Evolutionary conservation across 1,140 invertebrate genomes (phyloP).

Genomic region (Caenorhabditis remanei): DNA sequence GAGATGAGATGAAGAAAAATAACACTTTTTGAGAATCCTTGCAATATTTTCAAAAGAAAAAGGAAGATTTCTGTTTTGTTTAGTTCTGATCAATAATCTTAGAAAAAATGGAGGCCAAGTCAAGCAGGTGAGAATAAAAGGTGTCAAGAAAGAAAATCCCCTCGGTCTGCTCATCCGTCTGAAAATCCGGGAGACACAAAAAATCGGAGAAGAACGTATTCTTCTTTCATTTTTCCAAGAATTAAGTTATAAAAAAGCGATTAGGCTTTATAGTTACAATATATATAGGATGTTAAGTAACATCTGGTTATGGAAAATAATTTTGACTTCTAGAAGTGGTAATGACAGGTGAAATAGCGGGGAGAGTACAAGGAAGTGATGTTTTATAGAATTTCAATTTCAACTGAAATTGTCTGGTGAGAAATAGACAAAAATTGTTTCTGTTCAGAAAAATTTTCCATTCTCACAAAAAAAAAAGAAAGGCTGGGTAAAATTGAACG

Average conservation of each 20-base stretch:
- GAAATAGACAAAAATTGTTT: too few relatives aligned
- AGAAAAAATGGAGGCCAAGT: neutral
- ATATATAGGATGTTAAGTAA: neutral
- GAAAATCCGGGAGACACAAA: slow-evolving; percentile 32
- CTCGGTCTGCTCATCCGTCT: slow-evolving; percentile 22
- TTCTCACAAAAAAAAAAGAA: neutral
- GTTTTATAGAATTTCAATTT: neutral
- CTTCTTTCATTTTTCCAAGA: neutral
- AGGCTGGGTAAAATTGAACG: neutral
- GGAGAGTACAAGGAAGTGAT: neutral
- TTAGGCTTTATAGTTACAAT: neutral
- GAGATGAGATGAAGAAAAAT: too few relatives aligned
- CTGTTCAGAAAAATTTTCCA: too few relatives aligned
- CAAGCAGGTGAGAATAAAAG: slow-evolving; percentile 21
- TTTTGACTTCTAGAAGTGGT: too few relatives aligned
- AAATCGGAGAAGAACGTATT: neutral
- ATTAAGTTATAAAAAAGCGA: neutral
- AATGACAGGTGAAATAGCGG: neutral
- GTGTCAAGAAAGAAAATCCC: neutral
- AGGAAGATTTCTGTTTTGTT: neutral
- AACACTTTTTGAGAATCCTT: slow-evolving; percentile 1
- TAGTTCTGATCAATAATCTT: slow-evolving; percentile 46
- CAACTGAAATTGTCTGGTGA: too few relatives aligned
- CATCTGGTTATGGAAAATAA: neutral
- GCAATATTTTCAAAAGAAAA: slow-evolving; percentile 28